Evolutionary conservation across 2,888 invertebrate species (phyloP), one percentile per base, ranked within the genome.

Genomic region (Bunonema sp.): DNA sequence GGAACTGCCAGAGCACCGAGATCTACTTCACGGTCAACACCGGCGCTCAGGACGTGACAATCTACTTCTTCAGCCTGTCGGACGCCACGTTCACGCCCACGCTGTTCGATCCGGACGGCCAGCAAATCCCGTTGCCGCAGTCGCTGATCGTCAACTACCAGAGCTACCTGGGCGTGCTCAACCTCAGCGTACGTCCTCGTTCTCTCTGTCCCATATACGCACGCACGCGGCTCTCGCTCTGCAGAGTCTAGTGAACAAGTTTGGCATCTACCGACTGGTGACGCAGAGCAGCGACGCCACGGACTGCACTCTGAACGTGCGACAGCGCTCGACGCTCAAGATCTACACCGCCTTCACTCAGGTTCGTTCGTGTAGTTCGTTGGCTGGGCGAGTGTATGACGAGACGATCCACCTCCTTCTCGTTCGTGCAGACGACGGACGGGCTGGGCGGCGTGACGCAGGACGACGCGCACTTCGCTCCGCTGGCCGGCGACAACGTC

Each of bases 31-130:
- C 52, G 47, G 45, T 59, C 33, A 57, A 59, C 32, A 47, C 52
- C 29, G 45, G 44, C 19, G 52, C 53, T 40, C 49, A 47, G 35
- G 56, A 54, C 30, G 54, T 59, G 48, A 52, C 56, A 15, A 43
- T 59, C 30, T 49, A 54, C 33, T 56, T 47, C 50, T 50, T 44
- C 42, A 45, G 42, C 1, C n/a, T n/a, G n/a, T n/a, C n/a, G n/a
- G n/a, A n/a, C n/a, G n/a, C n/a, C n/a, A n/a, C n/a, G n/a, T n/a
- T n/a, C n/a, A n/a, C n/a, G n/a, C n/a, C 35, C 7, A 31, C 39
- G 4, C 12, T 38, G 10, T 26, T 37, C 20, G 16, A 42, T 47
- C 40, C 53, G 12, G 16, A 35, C 12, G 40, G 41, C 10, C 24
- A 46, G 12, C 39, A 41, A 10, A 20, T 55, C 3, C 24, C 34